Evolutionary conservation across 2,888 invertebrate species (phyloP).

Genomic region (Mythimna impura): DNA sequence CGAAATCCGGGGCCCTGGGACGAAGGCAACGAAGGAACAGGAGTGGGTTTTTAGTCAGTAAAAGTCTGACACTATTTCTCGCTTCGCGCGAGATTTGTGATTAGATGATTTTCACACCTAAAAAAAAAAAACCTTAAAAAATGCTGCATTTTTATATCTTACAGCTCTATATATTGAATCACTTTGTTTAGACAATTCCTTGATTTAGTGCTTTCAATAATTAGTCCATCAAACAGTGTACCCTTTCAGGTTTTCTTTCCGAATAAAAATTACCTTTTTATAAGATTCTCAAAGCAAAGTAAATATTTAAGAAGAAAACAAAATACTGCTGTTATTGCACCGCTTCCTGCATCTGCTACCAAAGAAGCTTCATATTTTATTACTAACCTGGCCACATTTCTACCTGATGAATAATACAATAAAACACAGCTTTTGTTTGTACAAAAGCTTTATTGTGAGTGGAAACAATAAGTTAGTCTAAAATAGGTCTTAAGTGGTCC

Average conservation of each 20-base stretch:
- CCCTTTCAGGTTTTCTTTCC: neutral
- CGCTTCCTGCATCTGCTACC: conserved; percentile 11
- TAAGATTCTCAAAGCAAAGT: conserved; percentile 19
- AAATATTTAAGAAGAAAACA: conserved; percentile 13
- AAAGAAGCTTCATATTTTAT: conserved; percentile 44
- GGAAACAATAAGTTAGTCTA: conserved; percentile 1
- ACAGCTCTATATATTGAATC: too few relatives aligned
- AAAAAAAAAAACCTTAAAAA: too few relatives aligned
- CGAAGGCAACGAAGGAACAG: too few relatives aligned
- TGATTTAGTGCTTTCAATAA: too few relatives aligned
- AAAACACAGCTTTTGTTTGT: conserved; percentile 22
- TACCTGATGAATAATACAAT: conserved; percentile 35
- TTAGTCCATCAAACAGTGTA: neutral
- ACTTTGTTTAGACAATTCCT: neutral
- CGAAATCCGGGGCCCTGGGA: too few relatives aligned
- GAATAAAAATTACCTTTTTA: neutral
- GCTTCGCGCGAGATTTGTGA: too few relatives aligned
- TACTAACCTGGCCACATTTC: conserved; percentile 1
- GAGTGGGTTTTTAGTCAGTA: too few relatives aligned
- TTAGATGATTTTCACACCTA: too few relatives aligned
- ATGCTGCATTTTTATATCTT: too few relatives aligned
- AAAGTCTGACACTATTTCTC: too few relatives aligned
- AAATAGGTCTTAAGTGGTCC: neutral
- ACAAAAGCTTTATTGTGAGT: conserved; percentile 2
- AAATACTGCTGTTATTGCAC: conserved; percentile 24